These are phyloP conservation scores for Scaptomyza caliginosa DNA, from an alignment of 2,888 invertebrate species.

Conservation along the genomic window DNA sequence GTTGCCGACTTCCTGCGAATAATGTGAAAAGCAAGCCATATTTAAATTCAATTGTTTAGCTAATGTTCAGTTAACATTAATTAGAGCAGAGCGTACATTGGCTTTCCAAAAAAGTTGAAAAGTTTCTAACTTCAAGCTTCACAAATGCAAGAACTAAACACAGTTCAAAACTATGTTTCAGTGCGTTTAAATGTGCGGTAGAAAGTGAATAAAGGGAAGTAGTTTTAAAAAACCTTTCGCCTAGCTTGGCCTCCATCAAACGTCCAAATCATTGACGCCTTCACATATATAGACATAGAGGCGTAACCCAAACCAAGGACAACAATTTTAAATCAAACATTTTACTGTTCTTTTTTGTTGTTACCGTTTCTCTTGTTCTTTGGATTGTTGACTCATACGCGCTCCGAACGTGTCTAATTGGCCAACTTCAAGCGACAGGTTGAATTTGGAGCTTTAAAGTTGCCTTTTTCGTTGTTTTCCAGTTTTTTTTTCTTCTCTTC, in stretches of 20 bases:
- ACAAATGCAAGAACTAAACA: background rate
- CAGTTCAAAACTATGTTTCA: constrained; percentile 29
- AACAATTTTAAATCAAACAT: constrained; percentile 67
- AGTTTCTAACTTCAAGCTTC: background rate
- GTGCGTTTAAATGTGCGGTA: constrained; percentile 22
- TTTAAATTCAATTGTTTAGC: constrained; percentile 41
- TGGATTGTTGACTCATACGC: constrained; percentile 67
- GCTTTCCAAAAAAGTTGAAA: constrained; percentile 18
- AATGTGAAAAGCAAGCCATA: constrained; percentile 17
- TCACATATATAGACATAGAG: constrained; percentile 11
- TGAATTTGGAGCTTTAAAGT: constrained; percentile 47
- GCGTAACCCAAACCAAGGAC: constrained; percentile 70
- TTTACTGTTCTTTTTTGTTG: constrained; percentile 60
- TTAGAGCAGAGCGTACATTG: constrained; percentile 57
- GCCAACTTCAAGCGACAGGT: constrained; percentile 70
- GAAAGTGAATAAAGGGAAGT: background rate
- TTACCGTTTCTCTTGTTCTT: constrained; percentile 36
- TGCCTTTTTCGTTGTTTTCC: constrained; percentile 21
- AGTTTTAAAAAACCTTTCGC: too few relatives aligned
- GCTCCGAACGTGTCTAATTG: constrained; percentile 64
- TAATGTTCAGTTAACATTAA: constrained; percentile 40
- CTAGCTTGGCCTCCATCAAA: constrained; percentile 31
- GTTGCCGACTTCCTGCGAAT: constrained; percentile 27
- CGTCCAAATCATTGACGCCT: constrained; percentile 45
- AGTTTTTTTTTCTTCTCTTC: too few relatives aligned